Conservation (phyloP, 2,888 invertebrate species). For the Xestoiulus laeticollis region DNA sequence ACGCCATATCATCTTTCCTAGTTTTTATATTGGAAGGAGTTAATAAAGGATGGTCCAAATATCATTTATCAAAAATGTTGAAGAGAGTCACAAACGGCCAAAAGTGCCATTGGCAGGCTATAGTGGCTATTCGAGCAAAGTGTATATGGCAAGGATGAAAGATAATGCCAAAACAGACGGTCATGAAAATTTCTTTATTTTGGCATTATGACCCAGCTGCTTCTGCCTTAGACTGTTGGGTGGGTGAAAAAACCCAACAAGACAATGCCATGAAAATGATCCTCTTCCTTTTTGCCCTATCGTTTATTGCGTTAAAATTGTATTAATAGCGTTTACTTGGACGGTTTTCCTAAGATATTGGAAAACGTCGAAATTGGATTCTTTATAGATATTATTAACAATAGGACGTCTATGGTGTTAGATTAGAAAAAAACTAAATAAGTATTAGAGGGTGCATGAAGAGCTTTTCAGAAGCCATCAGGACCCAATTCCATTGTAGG, state of each 20-base stretch:
- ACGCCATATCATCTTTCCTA: background rate
- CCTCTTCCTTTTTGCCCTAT: background rate
- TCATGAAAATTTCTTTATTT: constrained; percentile 17
- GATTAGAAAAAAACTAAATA: background rate
- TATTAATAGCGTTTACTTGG: background rate
- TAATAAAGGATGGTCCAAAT: background rate
- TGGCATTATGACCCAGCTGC: constrained; percentile 34
- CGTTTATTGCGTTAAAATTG: constrained; percentile 13
- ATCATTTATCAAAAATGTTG: constrained; percentile 11
- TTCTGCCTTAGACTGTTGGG: background rate
- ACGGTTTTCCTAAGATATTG: background rate
- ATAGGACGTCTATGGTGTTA: background rate
- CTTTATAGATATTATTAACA: background rate
- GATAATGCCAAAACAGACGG: background rate
- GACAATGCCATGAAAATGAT: background rate
- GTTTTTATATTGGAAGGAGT: background rate
- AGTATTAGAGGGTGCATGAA: background rate
- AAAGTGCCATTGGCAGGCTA: background rate
- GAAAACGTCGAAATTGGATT: background rate
- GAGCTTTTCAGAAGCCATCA: background rate
- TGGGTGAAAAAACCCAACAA: background rate
- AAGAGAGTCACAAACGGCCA: background rate
- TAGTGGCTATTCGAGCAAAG: background rate
- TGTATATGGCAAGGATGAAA: background rate
- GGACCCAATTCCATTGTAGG: background rate